A percentile compares a stretch with the other conserved stretches of the same genome.
Conservation (phyloP, 2,888 invertebrate species). For the Lepetodrilus schrolli region DNA sequence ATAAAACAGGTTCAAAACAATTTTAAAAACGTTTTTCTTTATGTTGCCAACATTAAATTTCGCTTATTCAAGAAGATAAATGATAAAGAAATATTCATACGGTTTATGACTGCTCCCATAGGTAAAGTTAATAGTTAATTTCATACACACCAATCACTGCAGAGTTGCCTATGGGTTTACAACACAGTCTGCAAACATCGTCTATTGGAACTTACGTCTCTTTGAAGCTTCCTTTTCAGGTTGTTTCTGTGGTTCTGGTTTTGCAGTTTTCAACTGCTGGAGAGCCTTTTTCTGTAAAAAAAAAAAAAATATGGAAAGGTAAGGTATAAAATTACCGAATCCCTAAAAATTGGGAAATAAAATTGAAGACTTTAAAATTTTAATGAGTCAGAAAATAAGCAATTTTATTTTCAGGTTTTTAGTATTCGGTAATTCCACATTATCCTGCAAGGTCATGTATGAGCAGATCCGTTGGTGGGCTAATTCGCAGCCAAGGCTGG, state of each 20-base stretch:
- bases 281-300: slow-evolving; percentile 85
- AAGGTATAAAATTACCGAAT: too few species aligned
- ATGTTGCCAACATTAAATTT: not conserved
- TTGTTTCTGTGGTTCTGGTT: slow-evolving; percentile 89
- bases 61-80: not conserved
- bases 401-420: too few species aligned
- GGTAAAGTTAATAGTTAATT: not conserved
- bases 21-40: too few species aligned
- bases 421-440: too few species aligned
- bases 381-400: too few species aligned
- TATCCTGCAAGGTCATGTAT: too few species aligned
- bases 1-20: not conserved
- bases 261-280: slow-evolving; percentile 87
- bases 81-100: not conserved
- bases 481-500: too few species aligned
- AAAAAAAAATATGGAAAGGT: too few species aligned
- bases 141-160: not conserved
- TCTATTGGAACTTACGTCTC: slow-evolving; percentile 83
- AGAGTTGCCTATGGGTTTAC: too few species aligned
- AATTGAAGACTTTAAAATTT: too few species aligned
- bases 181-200: slow-evolving; percentile 71
- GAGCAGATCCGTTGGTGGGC: too few species aligned
- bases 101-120: not conserved
- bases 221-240: slow-evolving; percentile 82
- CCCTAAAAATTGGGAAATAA: too few species aligned